A percentile compares a stretch with the other conserved stretches of the same genome.
phyloP scores from a whole-genome alignment of 2,888 invertebrate species.

The Andricus curvator region DNA sequence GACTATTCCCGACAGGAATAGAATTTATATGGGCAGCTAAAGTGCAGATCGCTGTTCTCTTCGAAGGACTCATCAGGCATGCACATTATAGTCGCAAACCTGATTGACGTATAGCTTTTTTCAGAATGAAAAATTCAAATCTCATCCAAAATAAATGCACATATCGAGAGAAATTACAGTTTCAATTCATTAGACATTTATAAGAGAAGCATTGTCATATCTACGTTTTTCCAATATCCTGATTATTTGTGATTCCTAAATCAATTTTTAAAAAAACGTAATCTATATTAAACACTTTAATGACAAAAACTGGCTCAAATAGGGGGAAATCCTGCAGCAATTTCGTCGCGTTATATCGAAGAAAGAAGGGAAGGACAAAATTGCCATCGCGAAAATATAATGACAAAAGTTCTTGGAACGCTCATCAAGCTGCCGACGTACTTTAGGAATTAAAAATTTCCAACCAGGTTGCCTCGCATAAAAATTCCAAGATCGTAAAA shows the following conservation, averaged over 20 bases:
- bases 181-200: neutral
- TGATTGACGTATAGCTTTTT: slow-evolving; percentile 66
- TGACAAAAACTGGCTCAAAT: neutral
- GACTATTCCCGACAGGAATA: slow-evolving; percentile 52
- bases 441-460: neutral
- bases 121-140: neutral
- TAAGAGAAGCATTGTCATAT: neutral
- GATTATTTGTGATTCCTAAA: no score
- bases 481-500: neutral
- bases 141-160: no score
- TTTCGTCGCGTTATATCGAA: neutral
- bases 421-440: neutral
- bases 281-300: neutral
- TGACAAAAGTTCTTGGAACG: neutral
- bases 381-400: neutral
- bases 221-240: no score
- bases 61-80: slow-evolving; percentile 71
- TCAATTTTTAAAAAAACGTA: neutral
- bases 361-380: neutral
- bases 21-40: slow-evolving; percentile 69
- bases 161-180: neutral
- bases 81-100: slow-evolving; percentile 61
- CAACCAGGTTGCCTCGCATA: neutral
- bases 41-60: slow-evolving; percentile 74
- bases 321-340: neutral